These are phyloP conservation scores for Drosophila kambysellisi DNA, from an alignment of 2,888 invertebrate genomes.

Conservation along the genomic window DNA sequence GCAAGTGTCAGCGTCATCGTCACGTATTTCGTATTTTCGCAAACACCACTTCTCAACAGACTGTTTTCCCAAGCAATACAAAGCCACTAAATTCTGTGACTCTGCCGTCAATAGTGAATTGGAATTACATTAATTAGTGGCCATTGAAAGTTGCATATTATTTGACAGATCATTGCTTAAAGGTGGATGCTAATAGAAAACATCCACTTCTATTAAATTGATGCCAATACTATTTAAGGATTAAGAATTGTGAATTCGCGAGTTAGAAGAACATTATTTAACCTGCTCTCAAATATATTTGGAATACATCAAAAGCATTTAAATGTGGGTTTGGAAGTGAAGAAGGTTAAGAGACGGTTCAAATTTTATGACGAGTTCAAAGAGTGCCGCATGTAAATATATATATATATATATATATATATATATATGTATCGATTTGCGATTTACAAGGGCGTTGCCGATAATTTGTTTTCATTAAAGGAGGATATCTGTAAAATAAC, in stretches of 20 bases:
- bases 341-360: neutral
- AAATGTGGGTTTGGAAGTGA: neutral
- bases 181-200: neutral
- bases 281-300: neutral
- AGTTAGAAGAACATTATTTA: neutral
- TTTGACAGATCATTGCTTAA: neutral
- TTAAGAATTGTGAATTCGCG: too few species aligned
- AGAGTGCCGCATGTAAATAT: neutral
- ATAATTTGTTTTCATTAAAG: neutral
- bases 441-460: neutral
- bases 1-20: constrained; percentile 81
- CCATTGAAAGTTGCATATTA: constrained; percentile 4
- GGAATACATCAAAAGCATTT: neutral
- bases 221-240: too few species aligned
- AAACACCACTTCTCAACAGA: constrained; percentile 10
- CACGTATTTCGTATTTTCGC: constrained; percentile 62
- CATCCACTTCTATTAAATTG: neutral
- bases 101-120: neutral
- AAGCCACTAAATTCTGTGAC: constrained; percentile 10
- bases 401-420: too few species aligned
- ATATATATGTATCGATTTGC: neutral
- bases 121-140: constrained; percentile 9
- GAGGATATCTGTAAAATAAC: neutral
- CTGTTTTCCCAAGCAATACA: neutral
- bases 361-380: neutral